A percentile compares a stretch with the other conserved stretches of the same genome.
phyloP scores from a whole-genome alignment of 2,888 invertebrate genomes.

The Tanytarsus gracilentus region DNA sequence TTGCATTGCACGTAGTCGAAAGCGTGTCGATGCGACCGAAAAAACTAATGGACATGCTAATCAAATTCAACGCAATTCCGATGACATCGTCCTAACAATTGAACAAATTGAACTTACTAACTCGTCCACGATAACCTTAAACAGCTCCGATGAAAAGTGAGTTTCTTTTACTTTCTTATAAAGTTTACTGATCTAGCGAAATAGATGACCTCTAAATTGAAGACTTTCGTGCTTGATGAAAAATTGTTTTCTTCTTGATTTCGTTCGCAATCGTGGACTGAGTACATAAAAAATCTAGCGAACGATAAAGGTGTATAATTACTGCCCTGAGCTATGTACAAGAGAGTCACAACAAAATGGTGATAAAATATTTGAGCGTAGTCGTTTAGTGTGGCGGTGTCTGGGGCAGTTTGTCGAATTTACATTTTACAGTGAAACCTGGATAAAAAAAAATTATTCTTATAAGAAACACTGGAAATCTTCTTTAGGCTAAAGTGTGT shows the following conservation, averaged over 20 bases:
- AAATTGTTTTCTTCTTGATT: not conserved
- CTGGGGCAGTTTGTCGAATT: no score
- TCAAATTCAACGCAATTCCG: not conserved
- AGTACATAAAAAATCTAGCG: not conserved
- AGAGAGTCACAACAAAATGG: no score
- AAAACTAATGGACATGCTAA: conserved; percentile 11
- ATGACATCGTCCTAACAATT: conserved; percentile 2
- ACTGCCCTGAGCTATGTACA: not conserved
- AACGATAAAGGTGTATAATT: conserved; percentile 9
- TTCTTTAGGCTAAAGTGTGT: no score
- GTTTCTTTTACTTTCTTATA: not conserved
- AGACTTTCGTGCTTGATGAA: conserved; percentile 7
- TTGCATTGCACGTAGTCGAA: conserved; percentile 16
- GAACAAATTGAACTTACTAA: conserved; percentile 19
- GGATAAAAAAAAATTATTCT: no score
- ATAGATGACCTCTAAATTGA: conserved; percentile 7
- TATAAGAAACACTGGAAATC: no score
- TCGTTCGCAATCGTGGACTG: not conserved
- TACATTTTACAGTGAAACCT: no score
- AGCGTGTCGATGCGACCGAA: conserved; percentile 12
- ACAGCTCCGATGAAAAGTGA: conserved; percentile 1
- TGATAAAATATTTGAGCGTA: no score
- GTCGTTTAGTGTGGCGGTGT: no score
- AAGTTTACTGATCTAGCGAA: conserved; percentile 3
- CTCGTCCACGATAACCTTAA: not conserved